Base-by-base conservation (phyloP, 2,797 vertebrate genomes). In the Telmatherina bonti region DNA sequence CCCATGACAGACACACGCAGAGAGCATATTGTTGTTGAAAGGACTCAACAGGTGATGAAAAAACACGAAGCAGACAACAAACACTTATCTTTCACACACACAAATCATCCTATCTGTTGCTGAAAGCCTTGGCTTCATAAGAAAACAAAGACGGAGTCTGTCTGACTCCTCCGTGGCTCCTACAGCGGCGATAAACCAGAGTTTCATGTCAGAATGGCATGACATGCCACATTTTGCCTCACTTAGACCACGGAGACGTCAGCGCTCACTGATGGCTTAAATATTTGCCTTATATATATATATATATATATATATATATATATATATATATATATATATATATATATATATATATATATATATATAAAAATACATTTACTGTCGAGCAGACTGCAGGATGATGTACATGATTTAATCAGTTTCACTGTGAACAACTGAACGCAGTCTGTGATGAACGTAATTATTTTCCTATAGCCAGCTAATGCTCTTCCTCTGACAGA, bases 351-450 rank as follows among this genome's bases (percentile, higher is more conserved):
- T n/a, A n/a, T n/a, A n/a, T n/a, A n/a, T n/a, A n/a, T n/a, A n/a
- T n/a, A n/a, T n/a, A n/a, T n/a, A n/a, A n/a, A 27, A 80, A 73
- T 84, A 67, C 70, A 78, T 80, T 83, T 77, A 52, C 73, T 54
- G n/a, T 5, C 11, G 45, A 78, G 43, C 74, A 67, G 54, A 61
- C 35, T 22, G 60, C 75, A 56, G 69, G 80, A 65, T 58, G 72
- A 71, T 69, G 74, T 60, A n/a, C 1, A 58, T 58, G 5, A 79
- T 84, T 79, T 56, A 62, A 83, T 81, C 66, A 29, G 70, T 85
- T 87, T 75, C 76, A 75, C 30, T 73, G 70, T 57, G 70, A 41
- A 64, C 67, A 57, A 38, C 20, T 58, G 62, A 70, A 74, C 72
- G 60, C 41, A 29, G 58, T 45, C 62, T 67, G 31, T 74, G 62